Conservation (phyloP, 2,113 vertebrate species). For the Misgurnus anguillicaudatus region DNA sequence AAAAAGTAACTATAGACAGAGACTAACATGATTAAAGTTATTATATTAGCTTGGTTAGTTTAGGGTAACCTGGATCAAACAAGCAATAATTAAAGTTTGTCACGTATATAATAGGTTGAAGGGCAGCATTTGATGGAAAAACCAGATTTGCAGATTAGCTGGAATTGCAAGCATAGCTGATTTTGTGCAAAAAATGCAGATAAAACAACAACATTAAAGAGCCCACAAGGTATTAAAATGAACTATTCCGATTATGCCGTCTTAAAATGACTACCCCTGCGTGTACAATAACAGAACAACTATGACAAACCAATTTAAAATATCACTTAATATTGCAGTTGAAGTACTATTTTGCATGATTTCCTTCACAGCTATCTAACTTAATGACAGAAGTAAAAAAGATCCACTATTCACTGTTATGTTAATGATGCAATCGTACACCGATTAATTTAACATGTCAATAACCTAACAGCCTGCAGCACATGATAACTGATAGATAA, state of each 20-base stretch:
- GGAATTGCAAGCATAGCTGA: not conserved
- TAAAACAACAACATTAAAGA: not conserved
- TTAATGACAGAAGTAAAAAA: not conserved
- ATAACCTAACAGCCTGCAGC: conserved; percentile 3
- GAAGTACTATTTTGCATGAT: too few relatives aligned
- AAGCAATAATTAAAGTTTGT: not conserved
- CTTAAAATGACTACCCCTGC: not conserved
- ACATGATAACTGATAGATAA: conserved; percentile 24
- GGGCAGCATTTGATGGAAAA: not conserved
- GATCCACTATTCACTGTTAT: not conserved
- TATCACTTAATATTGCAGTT: too few relatives aligned
- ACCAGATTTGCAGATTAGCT: not conserved
- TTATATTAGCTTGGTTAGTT: not conserved
- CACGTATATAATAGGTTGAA: not conserved
- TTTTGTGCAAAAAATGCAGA: not conserved
- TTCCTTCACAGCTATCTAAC: not conserved
- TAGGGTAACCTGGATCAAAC: not conserved
- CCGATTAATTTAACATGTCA: conserved; percentile 6
- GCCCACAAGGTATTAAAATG: not conserved
- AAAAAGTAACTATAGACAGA: not conserved
- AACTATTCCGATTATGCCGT: not conserved
- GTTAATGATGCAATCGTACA: not conserved
- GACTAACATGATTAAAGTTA: not conserved
- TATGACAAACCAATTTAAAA: not conserved
- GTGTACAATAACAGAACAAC: not conserved